phyloP scores from a whole-genome alignment of 2,113 vertebrate genomes.

The Trogon melanurus region DNA sequence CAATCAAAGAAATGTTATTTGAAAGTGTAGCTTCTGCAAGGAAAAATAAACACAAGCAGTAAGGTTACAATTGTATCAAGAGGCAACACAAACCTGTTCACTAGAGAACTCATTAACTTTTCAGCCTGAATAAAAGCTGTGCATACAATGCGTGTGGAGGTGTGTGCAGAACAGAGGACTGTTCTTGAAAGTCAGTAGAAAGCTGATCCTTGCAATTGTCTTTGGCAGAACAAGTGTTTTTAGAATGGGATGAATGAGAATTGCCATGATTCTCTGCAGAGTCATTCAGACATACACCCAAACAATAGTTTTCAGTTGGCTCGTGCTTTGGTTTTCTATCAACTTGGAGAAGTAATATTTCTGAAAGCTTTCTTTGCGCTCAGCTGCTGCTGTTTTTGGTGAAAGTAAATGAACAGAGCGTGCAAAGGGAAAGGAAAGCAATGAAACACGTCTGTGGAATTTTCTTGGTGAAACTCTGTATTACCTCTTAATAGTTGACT shows the following conservation, averaged over 20 bases:
- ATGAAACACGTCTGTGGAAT: not conserved
- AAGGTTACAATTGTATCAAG: not conserved
- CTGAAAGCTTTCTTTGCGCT: not conserved
- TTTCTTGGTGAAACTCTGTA: not conserved
- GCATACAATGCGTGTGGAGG: not conserved
- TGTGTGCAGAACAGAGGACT: not conserved
- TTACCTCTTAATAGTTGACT: not conserved
- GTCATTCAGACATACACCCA: not conserved
- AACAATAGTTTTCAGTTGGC: conserved; percentile 9
- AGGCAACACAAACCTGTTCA: not conserved
- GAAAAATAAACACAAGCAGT: not conserved
- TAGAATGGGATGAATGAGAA: not conserved
- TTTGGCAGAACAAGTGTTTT: not conserved
- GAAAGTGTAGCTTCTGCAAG: not conserved
- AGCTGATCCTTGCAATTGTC: not conserved
- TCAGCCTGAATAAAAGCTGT: not conserved
- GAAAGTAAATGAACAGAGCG: not conserved
- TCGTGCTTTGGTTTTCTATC: conserved; percentile 22
- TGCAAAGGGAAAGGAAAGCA: not conserved
- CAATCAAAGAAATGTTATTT: not conserved
- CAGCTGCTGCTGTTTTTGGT: not conserved
- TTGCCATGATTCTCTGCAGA: not conserved
- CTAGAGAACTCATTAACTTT: conserved; percentile 29
- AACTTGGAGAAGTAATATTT: not conserved
- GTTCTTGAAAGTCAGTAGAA: not conserved